Percentiles rank a stretch among this genome's conserved stretches.
Evolutionary conservation across 2,888 invertebrate genomes (phyloP).

Genomic region (Trichogramma evanescens): DNA sequence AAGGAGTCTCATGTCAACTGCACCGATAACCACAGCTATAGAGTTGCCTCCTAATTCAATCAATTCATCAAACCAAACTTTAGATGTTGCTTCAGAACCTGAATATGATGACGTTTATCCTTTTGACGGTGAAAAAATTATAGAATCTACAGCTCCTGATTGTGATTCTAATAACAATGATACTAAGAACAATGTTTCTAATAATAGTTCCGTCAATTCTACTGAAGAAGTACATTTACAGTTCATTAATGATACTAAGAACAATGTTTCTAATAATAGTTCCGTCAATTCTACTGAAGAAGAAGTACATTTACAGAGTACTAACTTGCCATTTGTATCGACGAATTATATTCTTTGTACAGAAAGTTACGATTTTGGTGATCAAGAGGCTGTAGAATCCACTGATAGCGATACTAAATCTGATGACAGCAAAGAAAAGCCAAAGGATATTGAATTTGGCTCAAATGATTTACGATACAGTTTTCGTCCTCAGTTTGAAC

Average conservation of each 20-base stretch:
- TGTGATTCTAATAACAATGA: not conserved
- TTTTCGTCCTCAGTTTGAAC: too few relatives aligned
- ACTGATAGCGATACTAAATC: not conserved
- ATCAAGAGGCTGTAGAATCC: not conserved
- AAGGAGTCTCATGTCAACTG: constrained; percentile 16
- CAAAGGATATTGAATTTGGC: not conserved
- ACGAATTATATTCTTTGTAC: not conserved
- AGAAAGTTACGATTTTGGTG: not conserved
- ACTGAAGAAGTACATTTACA: too few relatives aligned
- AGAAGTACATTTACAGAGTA: too few relatives aligned
- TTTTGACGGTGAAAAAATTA: not conserved
- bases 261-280: too few relatives aligned
- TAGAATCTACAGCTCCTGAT: not conserved
- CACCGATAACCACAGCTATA: constrained; percentile 7
- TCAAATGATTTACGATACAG: too few relatives aligned
- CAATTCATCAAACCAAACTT: not conserved
- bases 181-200: too few relatives aligned
- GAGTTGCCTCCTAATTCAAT: constrained; percentile 2
- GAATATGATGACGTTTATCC: not conserved
- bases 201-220: too few relatives aligned
- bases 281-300: too few relatives aligned
- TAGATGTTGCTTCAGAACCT: too few relatives aligned
- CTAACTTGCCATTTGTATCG: too few relatives aligned
- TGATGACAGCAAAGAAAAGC: not conserved
- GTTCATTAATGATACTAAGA: not conserved